Percentiles rank a stretch among this genome's conserved stretches.
These are phyloP conservation scores for Clarias batrachus DNA, from an alignment of 2,113 vertebrate species.

Conservation along the genomic window DNA sequence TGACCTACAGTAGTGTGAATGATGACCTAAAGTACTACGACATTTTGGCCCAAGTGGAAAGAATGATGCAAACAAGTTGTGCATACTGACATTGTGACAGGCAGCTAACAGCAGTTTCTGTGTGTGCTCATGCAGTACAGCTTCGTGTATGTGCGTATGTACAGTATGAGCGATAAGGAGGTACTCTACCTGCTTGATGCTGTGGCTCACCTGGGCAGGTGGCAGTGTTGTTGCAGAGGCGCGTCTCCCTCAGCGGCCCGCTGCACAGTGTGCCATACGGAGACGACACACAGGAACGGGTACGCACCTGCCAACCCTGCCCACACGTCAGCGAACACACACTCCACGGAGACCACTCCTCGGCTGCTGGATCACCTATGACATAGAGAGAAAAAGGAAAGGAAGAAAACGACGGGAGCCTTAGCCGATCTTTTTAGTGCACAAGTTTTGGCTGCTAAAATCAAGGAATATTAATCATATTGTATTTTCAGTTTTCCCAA, in stretches of 20 bases:
- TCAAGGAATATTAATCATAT: background rate
- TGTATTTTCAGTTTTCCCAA: background rate
- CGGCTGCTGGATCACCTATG: slow-evolving; percentile 91
- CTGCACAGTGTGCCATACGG: slow-evolving; percentile 97
- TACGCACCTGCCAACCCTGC: slow-evolving; percentile 94
- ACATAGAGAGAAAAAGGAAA: slow-evolving; percentile 41
- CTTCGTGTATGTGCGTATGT: slow-evolving; percentile 6
- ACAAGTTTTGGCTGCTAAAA: background rate
- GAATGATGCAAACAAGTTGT: background rate
- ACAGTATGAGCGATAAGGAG: slow-evolving; percentile 2
- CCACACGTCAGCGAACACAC: slow-evolving; percentile 96
- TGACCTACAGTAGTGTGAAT: slow-evolving; percentile 1
- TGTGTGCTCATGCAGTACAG: background rate
- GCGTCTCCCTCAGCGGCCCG: slow-evolving; percentile 89
- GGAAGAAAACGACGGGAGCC: background rate
- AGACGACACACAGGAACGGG: slow-evolving; percentile 94
- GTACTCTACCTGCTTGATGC: slow-evolving; percentile 69
- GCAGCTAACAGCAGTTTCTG: background rate
- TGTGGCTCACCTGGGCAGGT: slow-evolving; percentile 85
- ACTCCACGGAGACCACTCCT: slow-evolving; percentile 99
- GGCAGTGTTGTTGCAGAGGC: slow-evolving; percentile 94
- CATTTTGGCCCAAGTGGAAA: background rate
- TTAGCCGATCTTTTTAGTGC: background rate
- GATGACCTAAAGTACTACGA: background rate
- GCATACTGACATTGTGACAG: background rate